Evolutionary conservation across 2,888 invertebrate genomes (phyloP), one percentile per base, ranked within the genome.

Genomic region (Andrena bicolor): DNA sequence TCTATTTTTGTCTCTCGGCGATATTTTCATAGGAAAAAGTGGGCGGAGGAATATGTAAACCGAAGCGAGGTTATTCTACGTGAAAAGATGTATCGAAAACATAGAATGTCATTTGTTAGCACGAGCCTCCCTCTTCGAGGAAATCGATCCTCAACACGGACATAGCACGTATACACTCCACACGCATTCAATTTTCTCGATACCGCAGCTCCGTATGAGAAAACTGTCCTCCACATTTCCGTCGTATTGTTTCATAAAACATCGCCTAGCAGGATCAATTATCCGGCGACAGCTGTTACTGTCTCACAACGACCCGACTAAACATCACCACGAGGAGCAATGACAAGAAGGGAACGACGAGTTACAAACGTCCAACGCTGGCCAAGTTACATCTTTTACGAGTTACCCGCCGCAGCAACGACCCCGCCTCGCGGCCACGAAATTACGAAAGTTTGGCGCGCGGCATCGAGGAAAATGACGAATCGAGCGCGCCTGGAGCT

Each of bases 371-470:
- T 8, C 23, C 35, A 41, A 41, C 41, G 32, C 20, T 2, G n/a
- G 5, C 30, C 30, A 35, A 16, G 48, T 35, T 26, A 23, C 13
- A 28, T 8, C 26, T 65, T 68, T 53, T 30, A 64, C n/a, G 66
- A 71, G 75, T 16, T 28, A 51, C n/a, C 58, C 26, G 16, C 35
- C 65, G 4, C 65, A 30, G 20, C 51, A 53, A 13, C 48, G 10
- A 16, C 6, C 56, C 51, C 53, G 58, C n/a, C 13, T 26, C 23
- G 10, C 26, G 56, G 3, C 8, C 23, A 8, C 75, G 82, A 80
- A 83, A 83, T 83, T 83, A 60, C 72, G 64, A 84, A 84, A 84
- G 84, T 84, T 83, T 65, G 58, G 8, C 26, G 61, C 72, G 20
- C 61, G 73, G 48, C 63, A 71, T 82, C 69, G 51, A 32, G 79